Percentiles rank a stretch among this genome's conserved stretches.
phyloP scores from a whole-genome alignment of 2,888 invertebrate genomes.

The Pseudoips prasinana region DNA sequence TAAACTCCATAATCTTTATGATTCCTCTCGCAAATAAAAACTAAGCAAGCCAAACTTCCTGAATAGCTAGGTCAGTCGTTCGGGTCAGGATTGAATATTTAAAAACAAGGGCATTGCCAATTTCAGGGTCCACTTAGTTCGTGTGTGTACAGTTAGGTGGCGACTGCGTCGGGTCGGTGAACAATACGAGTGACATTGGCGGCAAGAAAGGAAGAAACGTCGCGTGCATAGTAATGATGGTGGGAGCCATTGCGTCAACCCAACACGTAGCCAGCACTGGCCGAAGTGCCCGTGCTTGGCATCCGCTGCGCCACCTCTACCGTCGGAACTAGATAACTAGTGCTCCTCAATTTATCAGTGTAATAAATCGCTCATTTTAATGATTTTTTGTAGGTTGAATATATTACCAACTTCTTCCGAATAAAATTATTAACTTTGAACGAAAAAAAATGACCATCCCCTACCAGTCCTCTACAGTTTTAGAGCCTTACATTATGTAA shows the following conservation, averaged over 20 bases:
- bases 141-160: conserved; percentile 65
- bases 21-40: conserved; percentile 1
- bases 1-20: no score
- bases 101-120: conserved; percentile 76
- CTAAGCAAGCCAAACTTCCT: conserved; percentile 17
- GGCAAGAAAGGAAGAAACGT: conserved; percentile 77
- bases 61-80: conserved; percentile 39
- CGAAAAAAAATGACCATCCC: no score
- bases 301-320: conserved; percentile 18
- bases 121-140: conserved; percentile 75
- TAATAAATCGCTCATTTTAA: no score
- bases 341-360: no score
- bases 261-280: conserved; percentile 27
- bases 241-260: conserved; percentile 40
- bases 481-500: no score
- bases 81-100: conserved; percentile 42
- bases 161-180: conserved; percentile 45
- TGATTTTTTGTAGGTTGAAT: no score
- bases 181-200: conserved; percentile 76
- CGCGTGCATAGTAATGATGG: conserved; percentile 63
- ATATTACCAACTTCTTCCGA: no score
- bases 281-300: conserved; percentile 4
- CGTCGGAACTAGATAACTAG: conserved; percentile 20
- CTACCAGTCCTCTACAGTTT: no score
- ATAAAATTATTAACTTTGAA: no score